Base-by-base conservation (phyloP, 2,888 invertebrate species). In the Diabrotica balteata region DNA sequence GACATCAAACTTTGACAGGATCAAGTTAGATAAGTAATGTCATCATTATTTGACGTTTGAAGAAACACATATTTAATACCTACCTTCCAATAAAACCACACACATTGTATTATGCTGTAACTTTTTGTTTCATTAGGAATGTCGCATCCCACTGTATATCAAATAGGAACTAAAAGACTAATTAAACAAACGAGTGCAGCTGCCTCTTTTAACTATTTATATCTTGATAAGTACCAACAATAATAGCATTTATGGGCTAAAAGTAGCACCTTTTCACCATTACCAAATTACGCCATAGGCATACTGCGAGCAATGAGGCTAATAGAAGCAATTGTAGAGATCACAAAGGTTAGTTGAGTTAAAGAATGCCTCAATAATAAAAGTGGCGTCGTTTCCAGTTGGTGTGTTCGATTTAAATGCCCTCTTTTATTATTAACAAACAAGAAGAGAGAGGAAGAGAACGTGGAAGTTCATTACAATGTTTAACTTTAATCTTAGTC, bases 311-410 rank as follows among this genome's bases (percentile, higher is more conserved):
- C 74, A 74, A 73, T 70, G 70, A 74, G 70, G 68, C 68, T 69
- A 73, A 74, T 73, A 67, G 66, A 68, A 58, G 63, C 73, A 73
- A 74, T 73, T 73, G 67, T 75, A 76, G 73, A 78, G 82, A 80
- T 82, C 82, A 81, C 74, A 75, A 76, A 80, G 81, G 79, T 79
- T 77, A 78, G 72, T 71, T 74, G 73, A 76, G 73, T 76, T 76
- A 76, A 78, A 80, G 79, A 80, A 80, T 79, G 79, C 79, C 78
- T 77, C 76, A 77, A 76, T 80, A 81, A 81, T 80, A 80, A 78
- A 77, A 77, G 78, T 80, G 81, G 81, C 81, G 81, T 80, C 46
- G 55, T 54, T 62, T 54, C 47, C 45, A 62, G 53, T 54, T 62
- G 11, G 17, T 57, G 55, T 57, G 78, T 73, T 76, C 62, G 62